Conservation (phyloP, 2,113 vertebrate genomes). For the Gulo gulo region DNA sequence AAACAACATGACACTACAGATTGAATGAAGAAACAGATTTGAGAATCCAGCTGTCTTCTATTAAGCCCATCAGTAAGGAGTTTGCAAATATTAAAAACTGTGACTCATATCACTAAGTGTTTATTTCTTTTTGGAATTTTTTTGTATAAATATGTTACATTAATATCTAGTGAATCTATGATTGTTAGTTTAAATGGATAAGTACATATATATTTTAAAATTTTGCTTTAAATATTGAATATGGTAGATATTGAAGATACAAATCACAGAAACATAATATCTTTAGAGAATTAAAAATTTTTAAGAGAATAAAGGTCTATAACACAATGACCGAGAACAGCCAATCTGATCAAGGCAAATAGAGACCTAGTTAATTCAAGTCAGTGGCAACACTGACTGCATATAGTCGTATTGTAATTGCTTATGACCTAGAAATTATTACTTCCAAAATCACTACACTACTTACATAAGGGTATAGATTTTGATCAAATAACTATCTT, state of each 20-base stretch:
- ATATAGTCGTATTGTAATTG: no score
- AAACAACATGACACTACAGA: neutral
- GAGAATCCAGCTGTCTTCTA: neutral
- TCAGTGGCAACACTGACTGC: neutral
- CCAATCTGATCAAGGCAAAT: neutral
- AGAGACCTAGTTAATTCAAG: neutral
- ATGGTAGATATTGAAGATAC: neutral
- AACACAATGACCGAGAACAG: neutral
- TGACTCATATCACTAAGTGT: neutral
- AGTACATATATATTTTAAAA: neutral
- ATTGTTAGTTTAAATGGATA: neutral
- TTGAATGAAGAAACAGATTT: neutral
- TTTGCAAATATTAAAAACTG: neutral
- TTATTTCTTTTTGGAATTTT: neutral
- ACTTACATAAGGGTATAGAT: neutral
- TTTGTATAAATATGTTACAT: neutral
- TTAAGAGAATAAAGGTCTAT: neutral
- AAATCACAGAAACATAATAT: neutral
- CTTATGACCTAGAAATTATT: neutral
- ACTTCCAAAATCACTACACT: neutral
- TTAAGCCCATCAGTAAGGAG: neutral
- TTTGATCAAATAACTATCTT: neutral
- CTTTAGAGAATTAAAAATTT: neutral
- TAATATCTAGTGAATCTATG: neutral
- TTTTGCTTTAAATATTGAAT: neutral